Conservation (phyloP, 2,888 invertebrate species). For the Perizoma flavofasciatum region DNA sequence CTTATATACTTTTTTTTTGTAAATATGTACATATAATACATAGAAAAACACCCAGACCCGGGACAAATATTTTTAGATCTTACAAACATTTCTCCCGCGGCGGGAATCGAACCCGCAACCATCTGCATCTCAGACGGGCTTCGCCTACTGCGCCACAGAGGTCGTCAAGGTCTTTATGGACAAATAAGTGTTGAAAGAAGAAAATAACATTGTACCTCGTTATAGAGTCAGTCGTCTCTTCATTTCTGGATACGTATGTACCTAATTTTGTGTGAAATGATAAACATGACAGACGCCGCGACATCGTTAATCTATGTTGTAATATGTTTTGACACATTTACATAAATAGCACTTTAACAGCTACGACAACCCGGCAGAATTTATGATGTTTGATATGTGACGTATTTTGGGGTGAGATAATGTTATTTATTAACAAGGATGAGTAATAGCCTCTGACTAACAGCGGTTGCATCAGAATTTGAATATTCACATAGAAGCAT, state of each 20-base stretch:
- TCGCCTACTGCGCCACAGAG: too few relatives aligned
- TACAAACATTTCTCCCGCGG: too few relatives aligned
- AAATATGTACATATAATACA: too few relatives aligned
- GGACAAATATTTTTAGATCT: too few relatives aligned
- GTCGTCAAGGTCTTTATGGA: too few relatives aligned
- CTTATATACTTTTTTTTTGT: too few relatives aligned
- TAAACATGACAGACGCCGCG: slow-evolving; percentile 43
- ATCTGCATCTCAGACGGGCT: too few relatives aligned
- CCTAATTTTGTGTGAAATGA: slow-evolving; percentile 27
- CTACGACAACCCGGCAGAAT: slow-evolving; percentile 43
- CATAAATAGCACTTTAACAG: slow-evolving; percentile 58
- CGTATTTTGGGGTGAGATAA: slow-evolving; percentile 43
- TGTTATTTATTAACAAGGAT: slow-evolving; percentile 40
- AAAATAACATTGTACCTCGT: neutral
- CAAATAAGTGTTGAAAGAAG: too few relatives aligned
- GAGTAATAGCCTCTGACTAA: slow-evolving; percentile 29
- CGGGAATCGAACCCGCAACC: too few relatives aligned
- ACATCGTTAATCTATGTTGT: slow-evolving; percentile 62
- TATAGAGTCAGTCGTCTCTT: slow-evolving; percentile 14
- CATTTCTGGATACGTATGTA: slow-evolving; percentile 13
- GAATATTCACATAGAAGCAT: slow-evolving; percentile 17
- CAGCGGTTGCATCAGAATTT: slow-evolving; percentile 21
- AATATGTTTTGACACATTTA: slow-evolving; percentile 58
- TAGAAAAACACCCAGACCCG: too few relatives aligned
- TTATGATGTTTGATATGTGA: slow-evolving; percentile 45